Evolutionary conservation across 2,888 invertebrate genomes (phyloP).

Genomic region (Protophormia terraenovae): DNA sequence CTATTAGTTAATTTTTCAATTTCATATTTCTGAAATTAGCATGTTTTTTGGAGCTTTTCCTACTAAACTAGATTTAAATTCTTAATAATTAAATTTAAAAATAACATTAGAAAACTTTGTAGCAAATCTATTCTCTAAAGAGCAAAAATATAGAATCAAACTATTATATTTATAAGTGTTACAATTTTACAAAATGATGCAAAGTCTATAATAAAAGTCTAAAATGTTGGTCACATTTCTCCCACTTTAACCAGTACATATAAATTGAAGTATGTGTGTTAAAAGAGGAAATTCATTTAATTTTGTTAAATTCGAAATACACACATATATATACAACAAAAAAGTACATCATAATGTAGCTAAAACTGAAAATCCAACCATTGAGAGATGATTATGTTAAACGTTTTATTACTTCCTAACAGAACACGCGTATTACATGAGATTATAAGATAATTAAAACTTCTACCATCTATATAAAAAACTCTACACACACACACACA

Average conservation of each 20-base stretch:
- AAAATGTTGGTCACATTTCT: conserved; percentile 1
- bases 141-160: no score
- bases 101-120: no score
- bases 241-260: not conserved
- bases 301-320: not conserved
- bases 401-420: conserved; percentile 60
- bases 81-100: no score
- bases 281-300: not conserved
- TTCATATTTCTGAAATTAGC: no score
- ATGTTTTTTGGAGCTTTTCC: no score
- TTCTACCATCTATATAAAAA: conserved; percentile 12
- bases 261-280: not conserved
- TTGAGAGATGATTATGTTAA: conserved; percentile 46
- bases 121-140: no score
- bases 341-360: conserved; percentile 47
- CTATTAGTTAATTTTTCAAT: no score
- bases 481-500: not conserved
- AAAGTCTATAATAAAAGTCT: not conserved
- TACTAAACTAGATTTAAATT: no score
- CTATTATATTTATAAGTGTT: no score
- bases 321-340: not conserved
- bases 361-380: conserved; percentile 39
- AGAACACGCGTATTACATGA: conserved; percentile 45
- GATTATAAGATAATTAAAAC: conserved; percentile 64
- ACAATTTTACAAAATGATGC: no score